These are phyloP conservation scores for Diuraphis noxia DNA, from an alignment of 1,140 invertebrate genomes.

Conservation along the genomic window DNA sequence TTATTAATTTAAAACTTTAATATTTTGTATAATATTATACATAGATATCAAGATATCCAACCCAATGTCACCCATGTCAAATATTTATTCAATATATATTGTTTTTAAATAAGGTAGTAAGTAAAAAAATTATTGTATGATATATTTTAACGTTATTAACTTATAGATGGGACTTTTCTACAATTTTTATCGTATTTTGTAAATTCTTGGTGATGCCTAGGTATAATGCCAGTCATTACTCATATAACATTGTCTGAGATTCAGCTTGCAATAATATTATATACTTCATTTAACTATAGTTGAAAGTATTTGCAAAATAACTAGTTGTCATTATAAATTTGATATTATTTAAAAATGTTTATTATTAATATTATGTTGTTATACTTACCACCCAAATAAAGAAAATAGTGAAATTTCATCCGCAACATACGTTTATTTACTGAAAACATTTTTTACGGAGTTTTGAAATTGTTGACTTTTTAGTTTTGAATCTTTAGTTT, in stretches of 20 bases:
- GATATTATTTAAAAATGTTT: neutral
- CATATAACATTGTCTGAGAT: neutral
- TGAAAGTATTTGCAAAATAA: neutral
- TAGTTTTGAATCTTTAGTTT: neutral
- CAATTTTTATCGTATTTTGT: neutral
- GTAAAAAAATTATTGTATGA: too few species aligned
- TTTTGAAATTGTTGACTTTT: neutral
- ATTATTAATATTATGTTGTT: neutral
- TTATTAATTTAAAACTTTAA: too few species aligned
- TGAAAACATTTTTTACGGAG: neutral
- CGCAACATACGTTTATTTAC: neutral
- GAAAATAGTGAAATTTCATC: constrained; percentile 12
- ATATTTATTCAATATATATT: too few species aligned
- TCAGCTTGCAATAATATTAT: neutral
- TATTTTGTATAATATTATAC: too few species aligned
- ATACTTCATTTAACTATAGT: neutral
- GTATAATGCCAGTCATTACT: neutral
- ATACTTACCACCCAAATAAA: constrained; percentile 17
- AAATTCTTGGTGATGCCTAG: neutral
- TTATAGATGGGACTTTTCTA: too few species aligned
- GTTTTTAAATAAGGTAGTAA: too few species aligned
- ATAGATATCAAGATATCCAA: too few species aligned
- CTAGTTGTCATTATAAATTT: neutral
- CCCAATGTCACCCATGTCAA: too few species aligned
- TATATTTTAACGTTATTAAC: too few species aligned